Evolutionary conservation across 2,113 vertebrate species (phyloP), one percentile per base, ranked within the genome.

Genomic region (Ptilorrhoa leucosticta): DNA sequence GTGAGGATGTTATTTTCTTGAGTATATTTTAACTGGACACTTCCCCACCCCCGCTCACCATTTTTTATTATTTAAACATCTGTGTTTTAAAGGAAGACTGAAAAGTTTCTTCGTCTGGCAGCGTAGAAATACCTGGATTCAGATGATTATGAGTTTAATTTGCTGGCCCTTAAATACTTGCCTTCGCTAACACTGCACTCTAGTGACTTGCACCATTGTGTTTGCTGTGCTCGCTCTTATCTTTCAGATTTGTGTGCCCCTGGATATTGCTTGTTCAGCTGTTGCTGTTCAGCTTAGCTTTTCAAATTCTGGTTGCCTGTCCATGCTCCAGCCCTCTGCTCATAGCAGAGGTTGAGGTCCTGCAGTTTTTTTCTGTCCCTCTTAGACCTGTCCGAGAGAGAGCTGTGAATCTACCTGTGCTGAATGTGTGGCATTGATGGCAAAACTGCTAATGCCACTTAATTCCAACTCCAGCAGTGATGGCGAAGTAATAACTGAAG

Each of bases 201-300:
- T 79, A 86, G 87, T 91, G 94, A 96, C 90, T 94, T 78, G 78
- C 39, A 78, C 92, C 75, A 85, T 79, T 92, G 72, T 90, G 65
- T 72, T 85, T 95, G 69, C 69, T 80, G 44, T 35, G 70, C 53
- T 89, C 2, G 3, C 68, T 89, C 90, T 96, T 96, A 95, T 96
- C 94, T 89, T 88, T 65, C 64, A 94, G 90, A 63, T 82, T 93
- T 83, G 72, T 89, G 90, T 94, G 78, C 10, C 11, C 45, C 40
- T 50, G 86, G 76, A 28, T 87, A 73, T 5, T 90, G 90, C 94
- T 87, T 90, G 81, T 94, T 97, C 96, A 96, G 96, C 88, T 92
- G 88, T 15, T 92, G 50, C 61, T 77, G 84, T 95, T 97, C 72
- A 66, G 85, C 68, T 68, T 64, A 71, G 63, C 69, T 93, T 94